Conservation (phyloP, 2,888 invertebrate species). For the Limnephilus rhombicus region DNA sequence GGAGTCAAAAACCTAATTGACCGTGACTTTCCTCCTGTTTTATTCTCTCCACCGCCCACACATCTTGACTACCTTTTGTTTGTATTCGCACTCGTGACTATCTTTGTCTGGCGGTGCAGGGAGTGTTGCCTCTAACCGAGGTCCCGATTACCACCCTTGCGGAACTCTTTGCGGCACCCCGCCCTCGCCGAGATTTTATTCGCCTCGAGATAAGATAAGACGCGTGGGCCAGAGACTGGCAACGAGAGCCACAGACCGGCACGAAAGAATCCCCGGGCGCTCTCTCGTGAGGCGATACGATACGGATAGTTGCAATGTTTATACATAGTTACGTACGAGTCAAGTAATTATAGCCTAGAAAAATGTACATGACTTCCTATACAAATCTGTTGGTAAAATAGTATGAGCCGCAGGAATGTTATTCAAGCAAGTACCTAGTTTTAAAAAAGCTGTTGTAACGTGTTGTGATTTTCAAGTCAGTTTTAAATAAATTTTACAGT, state of each 20-base stretch:
- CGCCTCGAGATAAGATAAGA: slow-evolving; percentile 18
- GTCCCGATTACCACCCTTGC: neutral
- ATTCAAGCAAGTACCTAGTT: neutral
- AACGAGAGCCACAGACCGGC: neutral
- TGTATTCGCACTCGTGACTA: neutral
- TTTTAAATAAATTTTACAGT: neutral
- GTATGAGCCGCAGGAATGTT: neutral
- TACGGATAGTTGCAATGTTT: neutral
- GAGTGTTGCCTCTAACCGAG: neutral
- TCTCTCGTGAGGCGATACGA: neutral
- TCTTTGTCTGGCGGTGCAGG: too few species aligned
- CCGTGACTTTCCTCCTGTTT: neutral
- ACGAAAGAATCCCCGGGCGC: slow-evolving; percentile 3
- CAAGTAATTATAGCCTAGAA: neutral
- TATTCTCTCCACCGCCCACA: neutral
- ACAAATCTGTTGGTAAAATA: neutral
- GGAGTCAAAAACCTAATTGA: neutral
- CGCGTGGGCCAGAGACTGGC: slow-evolving; percentile 17
- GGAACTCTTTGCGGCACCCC: neutral
- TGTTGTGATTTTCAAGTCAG: neutral
- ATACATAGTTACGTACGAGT: neutral
- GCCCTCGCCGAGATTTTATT: neutral
- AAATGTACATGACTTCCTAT: neutral
- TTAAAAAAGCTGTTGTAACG: neutral
- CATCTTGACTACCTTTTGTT: neutral